phyloP scores from a whole-genome alignment of 2,797 vertebrate genomes.

The Triplophysa bombifrons region DNA sequence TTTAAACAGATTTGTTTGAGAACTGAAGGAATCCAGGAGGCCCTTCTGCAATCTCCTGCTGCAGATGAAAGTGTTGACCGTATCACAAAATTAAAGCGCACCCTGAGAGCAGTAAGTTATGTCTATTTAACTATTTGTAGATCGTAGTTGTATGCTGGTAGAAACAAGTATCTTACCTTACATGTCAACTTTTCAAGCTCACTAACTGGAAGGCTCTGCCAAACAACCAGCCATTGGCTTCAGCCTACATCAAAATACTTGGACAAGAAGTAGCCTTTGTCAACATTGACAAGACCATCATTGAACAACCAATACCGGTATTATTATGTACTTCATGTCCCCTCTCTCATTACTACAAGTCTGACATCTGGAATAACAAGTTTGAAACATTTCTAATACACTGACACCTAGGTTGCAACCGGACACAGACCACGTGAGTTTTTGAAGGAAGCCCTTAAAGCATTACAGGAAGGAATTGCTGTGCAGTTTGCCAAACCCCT shows the following conservation, averaged over 20 bases:
- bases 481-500: conserved; percentile 71
- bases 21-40: conserved; percentile 75
- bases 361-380: background rate
- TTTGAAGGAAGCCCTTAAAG: conserved; percentile 54
- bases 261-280: conserved; percentile 80
- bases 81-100: conserved; percentile 72
- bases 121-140: no score
- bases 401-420: conserved; percentile 59
- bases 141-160: background rate
- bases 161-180: background rate
- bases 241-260: conserved; percentile 77
- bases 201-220: conserved; percentile 75
- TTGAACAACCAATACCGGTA: conserved; percentile 76
- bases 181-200: conserved; percentile 67
- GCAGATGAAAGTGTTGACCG: conserved; percentile 64
- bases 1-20: conserved; percentile 74
- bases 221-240: conserved; percentile 69
- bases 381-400: background rate
- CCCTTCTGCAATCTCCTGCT: conserved; percentile 70
- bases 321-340: background rate
- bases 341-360: background rate
- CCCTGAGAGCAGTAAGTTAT: conserved; percentile 75
- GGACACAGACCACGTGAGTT: conserved; percentile 46
- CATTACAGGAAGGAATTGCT: conserved; percentile 67
- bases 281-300: conserved; percentile 71